Conservation (phyloP, 2,888 invertebrate species). For the Acanthosepion pharaonis region DNA sequence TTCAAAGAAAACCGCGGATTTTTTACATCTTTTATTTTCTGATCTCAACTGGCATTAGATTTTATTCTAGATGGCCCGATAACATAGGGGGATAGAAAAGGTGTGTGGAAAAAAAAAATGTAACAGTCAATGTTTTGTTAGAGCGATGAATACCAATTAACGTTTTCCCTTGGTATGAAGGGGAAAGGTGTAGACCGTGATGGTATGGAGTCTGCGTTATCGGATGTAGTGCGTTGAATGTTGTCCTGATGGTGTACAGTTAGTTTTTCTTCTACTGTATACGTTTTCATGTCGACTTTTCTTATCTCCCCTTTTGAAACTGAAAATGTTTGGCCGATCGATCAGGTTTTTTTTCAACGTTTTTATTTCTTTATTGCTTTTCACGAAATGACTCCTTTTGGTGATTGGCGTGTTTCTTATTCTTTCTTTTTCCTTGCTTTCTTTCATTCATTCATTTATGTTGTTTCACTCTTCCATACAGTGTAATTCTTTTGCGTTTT, state of each 20-base stretch:
- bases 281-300: not conserved
- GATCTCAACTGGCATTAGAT: not conserved
- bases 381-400: not conserved
- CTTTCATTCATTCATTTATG: too few species aligned
- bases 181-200: too few species aligned
- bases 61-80: not conserved
- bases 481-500: not conserved
- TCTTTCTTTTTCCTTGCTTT: too few species aligned
- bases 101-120: not conserved
- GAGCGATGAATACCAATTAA: constrained; percentile 9
- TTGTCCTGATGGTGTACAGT: not conserved
- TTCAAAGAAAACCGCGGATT: too few species aligned
- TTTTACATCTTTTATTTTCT: too few species aligned
- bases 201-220: not conserved
- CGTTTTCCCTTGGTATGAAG: not conserved
- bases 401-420: too few species aligned
- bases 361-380: not conserved
- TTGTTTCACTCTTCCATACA: fast-evolving
- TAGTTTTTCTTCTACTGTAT: not conserved
- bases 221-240: not conserved
- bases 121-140: not conserved
- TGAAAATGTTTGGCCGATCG: not conserved
- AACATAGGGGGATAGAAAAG: not conserved
- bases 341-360: not conserved
- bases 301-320: not conserved